These are phyloP conservation scores for Clarias platycephalus DNA, from an alignment of 2,797 vertebrate genomes.

Conservation along the genomic window DNA sequence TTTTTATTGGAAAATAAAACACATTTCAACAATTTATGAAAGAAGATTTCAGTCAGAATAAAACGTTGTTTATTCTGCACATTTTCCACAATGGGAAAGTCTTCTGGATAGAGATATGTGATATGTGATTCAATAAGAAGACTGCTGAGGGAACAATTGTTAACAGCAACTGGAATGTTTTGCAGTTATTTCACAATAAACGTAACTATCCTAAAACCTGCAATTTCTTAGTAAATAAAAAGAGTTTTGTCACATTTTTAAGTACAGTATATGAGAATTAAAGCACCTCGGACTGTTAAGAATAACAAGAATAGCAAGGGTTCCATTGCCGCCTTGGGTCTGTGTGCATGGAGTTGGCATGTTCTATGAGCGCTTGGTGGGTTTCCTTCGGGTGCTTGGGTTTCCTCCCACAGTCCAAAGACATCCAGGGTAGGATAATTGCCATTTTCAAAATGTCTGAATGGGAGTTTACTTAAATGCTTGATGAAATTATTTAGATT, in stretches of 20 bases:
- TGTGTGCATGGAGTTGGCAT: too few relatives aligned
- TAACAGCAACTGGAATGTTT: neutral
- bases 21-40: neutral
- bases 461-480: too few relatives aligned
- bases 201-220: too few relatives aligned
- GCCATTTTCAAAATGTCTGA: too few relatives aligned
- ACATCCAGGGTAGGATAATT: too few relatives aligned
- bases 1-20: neutral
- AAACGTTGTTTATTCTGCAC: neutral
- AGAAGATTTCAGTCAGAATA: neutral
- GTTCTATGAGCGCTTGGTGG: too few relatives aligned
- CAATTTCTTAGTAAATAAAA: neutral
- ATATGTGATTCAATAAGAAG: neutral
- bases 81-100: neutral
- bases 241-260: neutral
- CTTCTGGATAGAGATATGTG: neutral
- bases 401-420: too few relatives aligned
- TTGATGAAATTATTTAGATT: too few relatives aligned
- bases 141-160: neutral
- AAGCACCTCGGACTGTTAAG: neutral
- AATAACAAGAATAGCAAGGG: neutral
- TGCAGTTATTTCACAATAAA: neutral
- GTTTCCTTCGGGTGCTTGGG: too few relatives aligned
- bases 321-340: too few relatives aligned
- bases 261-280: neutral